Evolutionary conservation across 1,140 invertebrate species (phyloP), one percentile per base, ranked within the genome.

Genomic region (Calliphora vicina): DNA sequence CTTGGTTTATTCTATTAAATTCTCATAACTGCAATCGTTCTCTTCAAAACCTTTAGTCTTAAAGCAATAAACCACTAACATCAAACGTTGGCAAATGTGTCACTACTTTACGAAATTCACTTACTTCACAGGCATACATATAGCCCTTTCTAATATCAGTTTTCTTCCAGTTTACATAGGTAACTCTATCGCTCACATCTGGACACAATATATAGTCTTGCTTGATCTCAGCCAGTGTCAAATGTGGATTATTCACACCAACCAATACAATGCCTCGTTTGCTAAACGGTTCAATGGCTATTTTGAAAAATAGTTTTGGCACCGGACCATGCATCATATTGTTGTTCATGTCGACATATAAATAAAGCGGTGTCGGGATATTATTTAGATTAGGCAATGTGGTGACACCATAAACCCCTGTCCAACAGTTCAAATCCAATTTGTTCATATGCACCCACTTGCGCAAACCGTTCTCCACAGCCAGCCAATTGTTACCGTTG

Each of bases 41-140:
- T n/a, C n/a, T 35, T 29, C 8, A 29, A 29, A 29, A 3, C 3
- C 35, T 35, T 0, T 35, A 8, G 6, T 67, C 15, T 76, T 26
- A 76, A 10, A 23, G 8, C 1, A 76, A 15, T 8, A 76, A 29
- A 2, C 73, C 73, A 6, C 26, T 10, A 1, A 76, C 73, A 17
- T n/a, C n/a, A 29, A 76, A 89, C 80, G 8, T 86, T 86, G 89
- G 89, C 82, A 90, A 82, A 61, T 91, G 89, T 1, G 89, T 90
- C 20, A 95, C 91, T 1, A 87, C 86, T 83, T 89, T 91, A 71
- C 92, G 90, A 86, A 95, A 93, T 29, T 94, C 93, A 43, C 91
- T 86, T 6, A 95, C 91, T 13, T 91, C 91, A 86, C 94, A 95
- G 80, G 93, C 94, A 86, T 95, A 95, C 9, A 92, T 93, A 86